Base-by-base conservation (phyloP, 1,140 invertebrate genomes). In the Holcopasites calliopsidis region DNA sequence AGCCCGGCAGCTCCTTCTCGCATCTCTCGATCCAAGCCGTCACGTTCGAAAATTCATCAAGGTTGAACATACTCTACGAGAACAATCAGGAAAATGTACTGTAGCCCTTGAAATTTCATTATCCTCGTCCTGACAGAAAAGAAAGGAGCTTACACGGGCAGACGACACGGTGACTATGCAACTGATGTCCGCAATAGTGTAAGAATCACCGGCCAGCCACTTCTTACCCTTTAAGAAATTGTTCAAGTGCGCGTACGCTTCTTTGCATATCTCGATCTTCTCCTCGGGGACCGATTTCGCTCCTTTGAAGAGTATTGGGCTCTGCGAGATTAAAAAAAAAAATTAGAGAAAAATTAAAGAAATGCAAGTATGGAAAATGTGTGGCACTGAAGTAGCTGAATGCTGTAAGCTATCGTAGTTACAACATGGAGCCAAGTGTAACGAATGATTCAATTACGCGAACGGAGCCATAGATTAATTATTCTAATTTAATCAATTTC, bases 101-200 rank as follows among this genome's bases (percentile, higher is more conserved):
- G 7, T 1, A 38, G 18, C 18, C 11, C 4, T 3, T 0, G 8
- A 26, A 13, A 1, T 44, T 26, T 1, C 4, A 21, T 7, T 13
- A 1, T 1, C 26, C 16, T 38, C 4, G 8, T 8, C 8, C 5
- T n/a, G n/a, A n/a, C n/a, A n/a, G n/a, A 13, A 28, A 3, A n/a
- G 3, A 11, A 8, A n/a, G 38, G 2, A 28, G 64, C 72, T 80
- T 73, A 86, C 84, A 2, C 18, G 11, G 1, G 70, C 7, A 57
- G 49, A 70, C 5, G 62, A 54, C 0, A 79, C 13, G 3, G 54
- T 49, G 4, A 71, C 1, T 11, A 73, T 50, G 57, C 78, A 85
- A 49, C 80, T 78, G 0, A 88, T 86, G 60, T 88, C 86, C 8
- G 87, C 86, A 13, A 88, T 49, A 13, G 87, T 87, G 33, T 83